Percentiles rank a stretch among this genome's conserved stretches.
phyloP scores from a whole-genome alignment of 1,140 invertebrate species.

The Catajapyx aquilonaris region DNA sequence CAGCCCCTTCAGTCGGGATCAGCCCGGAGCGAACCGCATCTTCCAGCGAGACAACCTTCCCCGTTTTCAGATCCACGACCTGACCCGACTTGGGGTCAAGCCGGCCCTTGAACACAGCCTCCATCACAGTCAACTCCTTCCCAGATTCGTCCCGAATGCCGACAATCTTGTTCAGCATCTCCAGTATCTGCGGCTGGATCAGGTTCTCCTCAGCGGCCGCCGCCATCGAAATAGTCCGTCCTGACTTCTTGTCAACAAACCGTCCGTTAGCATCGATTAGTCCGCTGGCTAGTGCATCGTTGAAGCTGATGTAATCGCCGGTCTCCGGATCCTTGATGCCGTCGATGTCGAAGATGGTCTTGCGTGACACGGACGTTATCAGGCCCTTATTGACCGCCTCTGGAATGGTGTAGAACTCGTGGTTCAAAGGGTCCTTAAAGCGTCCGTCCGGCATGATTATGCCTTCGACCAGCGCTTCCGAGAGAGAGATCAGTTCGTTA shows the following conservation, averaged over 20 bases:
- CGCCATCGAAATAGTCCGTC: constrained; percentile 45
- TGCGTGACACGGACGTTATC: constrained; percentile 67
- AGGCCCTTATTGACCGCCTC: constrained; percentile 69
- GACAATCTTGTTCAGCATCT: constrained; percentile 61
- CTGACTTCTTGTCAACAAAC: constrained; percentile 47
- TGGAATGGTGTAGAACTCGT: constrained; percentile 41
- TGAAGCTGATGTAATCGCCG: constrained; percentile 64
- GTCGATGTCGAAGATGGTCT: constrained; percentile 78
- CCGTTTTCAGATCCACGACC: constrained; percentile 51
- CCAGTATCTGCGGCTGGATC: constrained; percentile 51
- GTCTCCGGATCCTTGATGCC: constrained; percentile 67
- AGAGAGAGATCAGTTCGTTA: constrained; percentile 56
- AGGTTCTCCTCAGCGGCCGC: constrained; percentile 39
- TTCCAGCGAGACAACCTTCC: constrained; percentile 55
- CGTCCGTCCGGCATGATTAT: constrained; percentile 50
- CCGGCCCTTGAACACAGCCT: constrained; percentile 59
- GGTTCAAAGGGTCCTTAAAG: constrained; percentile 45
- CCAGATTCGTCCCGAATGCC: constrained; percentile 44
- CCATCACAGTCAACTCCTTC: constrained; percentile 55
- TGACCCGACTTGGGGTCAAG: constrained; percentile 72
- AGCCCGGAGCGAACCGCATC: constrained; percentile 64
- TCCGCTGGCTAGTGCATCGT: constrained; percentile 58
- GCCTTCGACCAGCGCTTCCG: constrained; percentile 55
- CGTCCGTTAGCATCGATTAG: constrained; percentile 51
- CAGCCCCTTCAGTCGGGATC: constrained; percentile 65